phyloP scores from a whole-genome alignment of 2,113 vertebrate genomes.

The Hystrix cristata region DNA sequence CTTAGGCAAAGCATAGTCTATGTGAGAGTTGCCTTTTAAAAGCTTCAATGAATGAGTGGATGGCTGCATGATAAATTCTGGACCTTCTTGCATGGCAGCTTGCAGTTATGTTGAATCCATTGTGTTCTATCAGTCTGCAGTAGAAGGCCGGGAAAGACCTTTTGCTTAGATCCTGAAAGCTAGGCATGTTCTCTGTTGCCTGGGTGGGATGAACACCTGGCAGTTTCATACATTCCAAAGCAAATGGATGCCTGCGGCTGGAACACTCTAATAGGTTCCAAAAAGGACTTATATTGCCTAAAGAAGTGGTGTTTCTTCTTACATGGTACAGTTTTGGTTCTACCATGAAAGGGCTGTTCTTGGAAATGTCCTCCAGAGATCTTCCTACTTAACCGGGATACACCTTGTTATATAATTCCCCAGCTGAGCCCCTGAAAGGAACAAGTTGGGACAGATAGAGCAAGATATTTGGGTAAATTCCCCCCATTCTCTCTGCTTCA shows the following conservation, averaged over 20 bases:
- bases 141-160: neutral
- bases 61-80: neutral
- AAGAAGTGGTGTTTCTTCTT: slow-evolving; percentile 6
- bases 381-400: neutral
- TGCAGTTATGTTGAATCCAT: neutral
- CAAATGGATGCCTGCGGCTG: neutral
- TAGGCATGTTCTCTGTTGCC: neutral
- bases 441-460: neutral
- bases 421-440: slow-evolving; percentile 36
- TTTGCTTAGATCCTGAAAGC: neutral
- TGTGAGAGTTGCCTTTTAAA: neutral
- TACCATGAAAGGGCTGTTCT: neutral
- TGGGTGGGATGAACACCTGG: neutral
- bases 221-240: neutral
- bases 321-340: neutral
- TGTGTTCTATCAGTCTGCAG: neutral
- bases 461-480: neutral
- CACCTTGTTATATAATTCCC: neutral
- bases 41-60: neutral
- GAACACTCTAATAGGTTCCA: neutral
- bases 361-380: slow-evolving; percentile 8
- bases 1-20: neutral
- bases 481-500: neutral
- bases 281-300: neutral
- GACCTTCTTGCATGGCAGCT: neutral